Evolutionary conservation across 2,113 vertebrate genomes (phyloP), one percentile per base, ranked within the genome.

Genomic region (Sylvietta virens): DNA sequence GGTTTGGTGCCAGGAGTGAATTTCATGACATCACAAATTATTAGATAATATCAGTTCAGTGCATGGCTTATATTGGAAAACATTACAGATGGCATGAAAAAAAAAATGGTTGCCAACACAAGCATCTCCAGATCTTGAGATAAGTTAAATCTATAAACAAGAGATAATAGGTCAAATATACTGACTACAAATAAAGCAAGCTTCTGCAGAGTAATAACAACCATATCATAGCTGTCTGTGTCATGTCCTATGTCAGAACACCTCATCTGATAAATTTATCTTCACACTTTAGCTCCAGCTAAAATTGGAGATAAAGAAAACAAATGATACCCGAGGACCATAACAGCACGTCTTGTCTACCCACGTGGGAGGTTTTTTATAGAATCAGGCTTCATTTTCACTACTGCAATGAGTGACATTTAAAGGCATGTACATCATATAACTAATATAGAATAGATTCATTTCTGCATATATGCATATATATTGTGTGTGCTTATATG

Each of bases 361-460:
- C 26, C 61, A 90, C 35, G 22, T 65, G 19, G 48, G 82, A 78
- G 67, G 23, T 8, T 78, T 90, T 76, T 81, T 83, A 53, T 56
- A 72, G 57, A 81, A 85, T 83, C 82, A 94, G 83, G 61, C 81
- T 96, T 97, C 77, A 86, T 97, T 97, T 97, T 97, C 97, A 96
- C 72, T 72, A 76, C 74, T 90, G 78, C 77, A 95, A 86, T 91
- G 95, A 94, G 37, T 84, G 81, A 93, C 71, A 92, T 95, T 96
- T 97, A 94, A 97, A 96, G 95, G 71, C 90, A 97, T 69, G 92
- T 87, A 86, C 69, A 78, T 50, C 78, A 94, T 80, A 84, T 90
- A 95, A 92, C 47, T 94, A 95, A 96, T 92, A 91, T 39, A 94
- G 72, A 81, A 62, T 53, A 69, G 15, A 66, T 81, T 60, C 54